Evolutionary conservation across 2,797 vertebrate species (phyloP), one percentile per base, ranked within the genome.

Genomic region (Thaleichthys pacificus): DNA sequence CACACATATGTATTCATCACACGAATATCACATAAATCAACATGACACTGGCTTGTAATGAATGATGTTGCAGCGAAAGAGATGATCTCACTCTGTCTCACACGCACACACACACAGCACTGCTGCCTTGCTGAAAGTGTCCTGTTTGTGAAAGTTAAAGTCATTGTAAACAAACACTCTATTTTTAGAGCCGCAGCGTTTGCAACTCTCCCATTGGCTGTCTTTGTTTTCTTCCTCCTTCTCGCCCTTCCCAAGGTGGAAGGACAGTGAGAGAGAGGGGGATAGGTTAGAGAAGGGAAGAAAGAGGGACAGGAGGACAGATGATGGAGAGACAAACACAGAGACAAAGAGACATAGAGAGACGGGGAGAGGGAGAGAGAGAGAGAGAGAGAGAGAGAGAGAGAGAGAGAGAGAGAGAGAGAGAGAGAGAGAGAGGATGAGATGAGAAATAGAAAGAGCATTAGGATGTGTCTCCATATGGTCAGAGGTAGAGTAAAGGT

Each of bases 81-180:
- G n/a, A 32, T 58, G 49, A 61, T 49, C 49, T 54, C 2, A 70
- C 54, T 73, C 7, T 68, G 42, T 26, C 22, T 28, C 66, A 67
- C 47, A 30, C 66, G 17, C 66, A 54, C 2, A 30, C 49, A 35
- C 56, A 42, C 9, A 63, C 38, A 19, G 8, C 12, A 19, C 22
- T 5, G 15, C 51, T 68, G 61, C 21, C 24, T 11, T 11, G 3
- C 38, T 57, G 42, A 51, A 67, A 67, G 63, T 61, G 66, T 77
- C 66, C 71, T 78, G 74, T 78, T 80, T 68, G 70, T 69, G 62
- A 80, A 84, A 75, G 73, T 64, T 73, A 74, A 85, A 84, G 66
- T 74, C 62, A 79, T 38, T 67, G 73, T 82, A 82, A 82, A 84
- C 70, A 66, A 66, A 63, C 47, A 28, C 49, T 78, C 76, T 85